Percentiles rank a stretch among this genome's conserved stretches.
Conservation (phyloP, 1,140 invertebrate species). For the Spodoptera litura region DNA sequence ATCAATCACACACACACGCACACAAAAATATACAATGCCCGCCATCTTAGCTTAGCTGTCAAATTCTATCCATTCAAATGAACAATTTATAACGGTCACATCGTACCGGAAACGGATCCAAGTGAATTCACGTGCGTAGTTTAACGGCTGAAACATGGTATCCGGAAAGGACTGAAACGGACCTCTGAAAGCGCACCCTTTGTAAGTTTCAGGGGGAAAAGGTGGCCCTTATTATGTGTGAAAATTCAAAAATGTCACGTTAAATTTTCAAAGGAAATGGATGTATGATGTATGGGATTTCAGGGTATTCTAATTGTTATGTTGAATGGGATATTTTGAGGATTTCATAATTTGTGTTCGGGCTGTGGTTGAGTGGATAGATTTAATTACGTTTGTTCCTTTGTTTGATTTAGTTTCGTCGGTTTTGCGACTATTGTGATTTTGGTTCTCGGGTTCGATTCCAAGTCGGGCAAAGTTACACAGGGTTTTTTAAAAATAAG, state of each 20-base stretch:
- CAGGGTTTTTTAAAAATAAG: too few relatives aligned
- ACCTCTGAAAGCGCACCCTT: constrained; percentile 52
- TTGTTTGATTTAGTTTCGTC: neutral
- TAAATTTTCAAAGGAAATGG: constrained; percentile 6
- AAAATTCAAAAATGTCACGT: constrained; percentile 54
- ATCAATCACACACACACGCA: constrained; percentile 16
- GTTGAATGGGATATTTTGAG: constrained; percentile 7
- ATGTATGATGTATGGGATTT: constrained; percentile 31
- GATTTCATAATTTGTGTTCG: too few relatives aligned
- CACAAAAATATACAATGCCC: constrained; percentile 18
- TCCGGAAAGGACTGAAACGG: constrained; percentile 63
- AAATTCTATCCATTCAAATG: constrained; percentile 36
- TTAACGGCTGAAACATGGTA: constrained; percentile 63
- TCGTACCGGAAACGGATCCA: constrained; percentile 58
- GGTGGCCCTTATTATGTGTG: constrained; percentile 55
- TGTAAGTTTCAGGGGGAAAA: constrained; percentile 48
- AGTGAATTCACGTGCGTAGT: constrained; percentile 64
- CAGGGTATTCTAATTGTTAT: constrained; percentile 10
- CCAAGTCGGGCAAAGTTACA: too few relatives aligned
- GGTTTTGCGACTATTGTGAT: neutral
- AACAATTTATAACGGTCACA: constrained; percentile 51
- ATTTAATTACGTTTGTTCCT: neutral
- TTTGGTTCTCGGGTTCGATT: too few relatives aligned
- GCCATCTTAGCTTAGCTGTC: constrained; percentile 43
- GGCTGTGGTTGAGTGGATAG: neutral